Evolutionary conservation across 2,113 vertebrate species (phyloP), one percentile per base, ranked within the genome.

Genomic region (Apus apus): DNA sequence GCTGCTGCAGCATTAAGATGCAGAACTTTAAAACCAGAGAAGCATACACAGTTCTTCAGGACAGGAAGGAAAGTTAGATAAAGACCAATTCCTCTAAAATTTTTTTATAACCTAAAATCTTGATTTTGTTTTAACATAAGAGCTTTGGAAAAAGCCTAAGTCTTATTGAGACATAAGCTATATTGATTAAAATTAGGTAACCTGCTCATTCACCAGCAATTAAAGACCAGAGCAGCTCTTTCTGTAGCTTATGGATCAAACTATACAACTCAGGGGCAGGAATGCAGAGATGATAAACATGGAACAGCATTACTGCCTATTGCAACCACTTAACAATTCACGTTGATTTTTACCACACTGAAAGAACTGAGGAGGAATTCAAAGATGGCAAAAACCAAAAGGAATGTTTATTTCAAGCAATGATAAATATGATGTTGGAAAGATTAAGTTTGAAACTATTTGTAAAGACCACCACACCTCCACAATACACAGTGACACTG

Each of bases 271-370:
- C 15, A 61, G n/a, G 40, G 29, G 80, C 20, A 53, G 68, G 30
- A 87, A 87, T 15, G 13, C 53, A 82, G 65, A 70, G 29, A 70
- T 23, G 60, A 51, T 0, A 50, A 64, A 58, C 25, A 23, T 6
- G 7, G 32, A 73, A 67, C 18, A 73, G 22, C 25, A 43, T 43
- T 51, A 30, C 32, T 60, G 67, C 75, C 15, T 50, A 8, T n/a
- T 1, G 2, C n/a, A 46, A 68, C 27, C 54, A 73, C 22, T 56
- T 70, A 40, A 85, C 6, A 32, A 8, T 26, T 90, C 27, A 32
- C 0, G 0, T 12, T 1, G 0, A 10, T 8, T 70, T 84, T 90
- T 26, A 60, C 21, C 29, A 23, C 1, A 34, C 0, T 38, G 45
- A 43, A 87, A 48, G 66, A 51, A 13, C 75, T 50, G 15, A 54